Evolutionary conservation across 2,888 invertebrate genomes (phyloP).

Genomic region (Heteromyza rotundicornis): DNA sequence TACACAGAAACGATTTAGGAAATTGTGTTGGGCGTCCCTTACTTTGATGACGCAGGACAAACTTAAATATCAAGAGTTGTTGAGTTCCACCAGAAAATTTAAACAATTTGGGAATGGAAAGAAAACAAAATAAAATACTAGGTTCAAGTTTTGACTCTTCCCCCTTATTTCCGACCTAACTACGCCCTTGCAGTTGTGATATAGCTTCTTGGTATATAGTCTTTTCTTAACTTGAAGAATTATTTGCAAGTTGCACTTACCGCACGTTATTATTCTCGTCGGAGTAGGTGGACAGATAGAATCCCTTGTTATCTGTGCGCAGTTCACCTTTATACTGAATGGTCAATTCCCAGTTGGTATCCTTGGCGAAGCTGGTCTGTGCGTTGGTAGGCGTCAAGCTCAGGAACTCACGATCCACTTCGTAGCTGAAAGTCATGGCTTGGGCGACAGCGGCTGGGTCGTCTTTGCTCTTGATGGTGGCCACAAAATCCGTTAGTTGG

Average conservation of each 20-base stretch:
- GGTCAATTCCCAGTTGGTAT: slow-evolving; percentile 63
- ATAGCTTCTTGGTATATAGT: too few relatives aligned
- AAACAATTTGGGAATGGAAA: too few relatives aligned
- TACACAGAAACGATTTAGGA: too few relatives aligned
- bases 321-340: slow-evolving; percentile 68
- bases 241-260: slow-evolving; percentile 34
- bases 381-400: slow-evolving; percentile 31
- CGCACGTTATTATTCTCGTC: slow-evolving; percentile 37
- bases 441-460: slow-evolving; percentile 11
- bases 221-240: too few relatives aligned
- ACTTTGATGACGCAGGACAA: too few relatives aligned
- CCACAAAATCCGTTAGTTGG: slow-evolving; percentile 35
- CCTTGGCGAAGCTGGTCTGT: slow-evolving; percentile 30
- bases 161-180: too few relatives aligned
- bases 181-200: too few relatives aligned
- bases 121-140: too few relatives aligned
- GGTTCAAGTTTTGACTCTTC: too few relatives aligned
- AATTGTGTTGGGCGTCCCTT: too few relatives aligned
- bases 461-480: slow-evolving; percentile 33
- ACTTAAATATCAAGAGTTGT: too few relatives aligned
- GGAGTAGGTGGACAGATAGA: slow-evolving; percentile 68
- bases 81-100: too few relatives aligned
- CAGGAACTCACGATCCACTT: slow-evolving; percentile 47
- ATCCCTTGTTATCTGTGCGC: slow-evolving; percentile 70
- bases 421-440: slow-evolving; percentile 8